Base-by-base conservation (phyloP, 1,140 invertebrate species). In the Reticulitermes speratus region DNA sequence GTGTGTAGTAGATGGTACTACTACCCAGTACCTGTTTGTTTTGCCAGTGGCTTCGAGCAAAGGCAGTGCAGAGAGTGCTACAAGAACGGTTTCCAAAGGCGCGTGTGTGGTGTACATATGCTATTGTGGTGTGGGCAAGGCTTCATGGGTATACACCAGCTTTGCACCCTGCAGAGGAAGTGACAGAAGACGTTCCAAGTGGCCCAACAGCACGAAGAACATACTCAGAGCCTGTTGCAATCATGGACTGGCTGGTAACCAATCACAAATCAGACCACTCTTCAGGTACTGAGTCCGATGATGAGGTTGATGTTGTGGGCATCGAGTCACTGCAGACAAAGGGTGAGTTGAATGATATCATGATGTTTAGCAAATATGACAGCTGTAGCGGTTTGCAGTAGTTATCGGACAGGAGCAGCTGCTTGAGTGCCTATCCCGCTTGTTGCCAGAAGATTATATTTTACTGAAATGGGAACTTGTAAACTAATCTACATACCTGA, bases 81-180 rank as follows among this genome's bases (percentile, higher is more conserved):
- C 85, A 87, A 44, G 87, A 88, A 69, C 84, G 87, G 14, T 86
- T 82, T 12, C 86, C 83, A 16, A 87, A 87, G 45, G 87, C 88
- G 44, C 87, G 88, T 75, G 87, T 90, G 21, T 91, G 91, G 90
- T 88, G 88, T 14, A 89, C 90, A 2, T 89, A 89, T 86, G 88
- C 89, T 83, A 90, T 91, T 48, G 87, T 91, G 65, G 84, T 87
- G 9, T 91, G 90, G 90, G 89, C 90, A 87, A 87, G 90, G 85
- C 86, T 89, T 32, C 90, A 91, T 89, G 89, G 89, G 0, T 91
- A 89, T 86, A 90, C 75, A 30, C 84, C 84, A 19, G 44, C 55
- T 38, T 7, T 3, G 23, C 19, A 23, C 2, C 32, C 44, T 38
- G 44, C 84, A n/a, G 84, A 55, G 11, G 23, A 8, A 86, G 38